Conservation (phyloP, 2,888 invertebrate genomes). For the Cepaea hortensis region DNA sequence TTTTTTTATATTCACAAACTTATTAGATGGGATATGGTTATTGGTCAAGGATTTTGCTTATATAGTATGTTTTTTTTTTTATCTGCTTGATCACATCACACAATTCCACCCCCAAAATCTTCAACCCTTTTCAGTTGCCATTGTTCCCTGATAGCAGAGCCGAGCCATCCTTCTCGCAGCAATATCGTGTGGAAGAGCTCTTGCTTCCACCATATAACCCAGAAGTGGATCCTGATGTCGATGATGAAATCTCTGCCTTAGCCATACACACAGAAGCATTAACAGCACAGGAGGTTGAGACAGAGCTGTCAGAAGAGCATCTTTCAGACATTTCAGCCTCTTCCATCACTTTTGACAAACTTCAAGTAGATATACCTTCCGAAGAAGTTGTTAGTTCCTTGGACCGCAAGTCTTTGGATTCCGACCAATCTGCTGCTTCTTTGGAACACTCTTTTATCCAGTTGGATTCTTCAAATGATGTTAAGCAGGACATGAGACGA, state of each 20-base stretch:
- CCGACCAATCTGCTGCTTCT: slow-evolving; percentile 8
- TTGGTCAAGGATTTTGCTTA: no score
- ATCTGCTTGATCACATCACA: slow-evolving; percentile 4
- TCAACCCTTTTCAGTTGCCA: slow-evolving; percentile 40
- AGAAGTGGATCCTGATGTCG: neutral
- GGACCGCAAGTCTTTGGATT: slow-evolving; percentile 25
- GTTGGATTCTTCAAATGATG: slow-evolving; percentile 48
- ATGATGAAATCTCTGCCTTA: neutral
- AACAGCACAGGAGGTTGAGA: neutral
- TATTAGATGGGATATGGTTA: no score
- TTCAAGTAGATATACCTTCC: slow-evolving; percentile 20
- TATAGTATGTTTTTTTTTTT: neutral
- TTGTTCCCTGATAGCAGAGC: slow-evolving; percentile 10
- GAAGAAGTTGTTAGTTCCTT: neutral
- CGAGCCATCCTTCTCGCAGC: neutral
- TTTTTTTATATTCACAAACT: no score
- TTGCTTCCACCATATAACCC: neutral
- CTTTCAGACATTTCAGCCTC: neutral
- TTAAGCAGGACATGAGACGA: slow-evolving; percentile 46
- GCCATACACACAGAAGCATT: neutral
- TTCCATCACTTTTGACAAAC: neutral
- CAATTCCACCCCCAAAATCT: neutral
- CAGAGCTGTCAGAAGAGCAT: neutral
- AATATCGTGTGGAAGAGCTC: neutral
- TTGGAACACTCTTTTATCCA: slow-evolving; percentile 22